Percentiles rank a stretch among this genome's conserved stretches.
Evolutionary conservation across 2,888 invertebrate genomes (phyloP).

Genomic region (Drosophila hawaiiensis): DNA sequence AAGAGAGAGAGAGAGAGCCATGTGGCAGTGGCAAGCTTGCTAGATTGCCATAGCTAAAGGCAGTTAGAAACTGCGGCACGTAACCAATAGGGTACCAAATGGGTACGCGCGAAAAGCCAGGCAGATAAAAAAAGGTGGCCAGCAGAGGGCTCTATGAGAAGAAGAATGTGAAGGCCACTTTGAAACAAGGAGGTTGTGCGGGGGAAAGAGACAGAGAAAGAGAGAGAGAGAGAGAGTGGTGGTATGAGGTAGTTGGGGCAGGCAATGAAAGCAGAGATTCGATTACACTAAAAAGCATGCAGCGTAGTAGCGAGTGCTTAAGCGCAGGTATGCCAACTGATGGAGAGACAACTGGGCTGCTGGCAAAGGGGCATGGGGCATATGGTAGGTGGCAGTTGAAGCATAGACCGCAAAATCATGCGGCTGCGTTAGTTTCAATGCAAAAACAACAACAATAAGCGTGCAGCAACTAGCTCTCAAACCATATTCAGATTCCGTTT

Average conservation of each 20-base stretch:
- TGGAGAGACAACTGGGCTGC: background rate
- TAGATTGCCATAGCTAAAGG: slow-evolving; percentile 54
- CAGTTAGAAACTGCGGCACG: slow-evolving; percentile 73
- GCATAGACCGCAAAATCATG: slow-evolving; percentile 71
- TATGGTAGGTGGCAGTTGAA: background rate
- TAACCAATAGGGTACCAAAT: slow-evolving; percentile 55
- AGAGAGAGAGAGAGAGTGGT: background rate
- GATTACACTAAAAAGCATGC: slow-evolving; percentile 45
- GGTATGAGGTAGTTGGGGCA: background rate
- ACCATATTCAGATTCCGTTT: slow-evolving; percentile 66
- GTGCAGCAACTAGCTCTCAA: slow-evolving; percentile 18
- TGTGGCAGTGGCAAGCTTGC: background rate
- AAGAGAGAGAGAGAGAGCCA: background rate
- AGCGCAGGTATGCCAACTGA: slow-evolving; percentile 28
- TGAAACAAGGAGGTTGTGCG: background rate
- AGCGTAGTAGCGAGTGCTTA: slow-evolving; percentile 17
- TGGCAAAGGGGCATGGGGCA: background rate
- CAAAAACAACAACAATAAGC: slow-evolving; percentile 33
- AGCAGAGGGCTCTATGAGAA: background rate
- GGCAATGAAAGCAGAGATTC: slow-evolving; percentile 54
- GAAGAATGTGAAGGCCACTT: background rate
- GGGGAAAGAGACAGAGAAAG: background rate
- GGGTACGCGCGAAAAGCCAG: slow-evolving; percentile 68
- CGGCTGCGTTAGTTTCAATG: slow-evolving; percentile 63
- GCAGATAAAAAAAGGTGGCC: slow-evolving; percentile 10